A percentile compares a stretch with the other conserved stretches of the same genome.
phyloP scores from a whole-genome alignment of 2,888 invertebrate genomes.

The Mimumesa dahlbomi region DNA sequence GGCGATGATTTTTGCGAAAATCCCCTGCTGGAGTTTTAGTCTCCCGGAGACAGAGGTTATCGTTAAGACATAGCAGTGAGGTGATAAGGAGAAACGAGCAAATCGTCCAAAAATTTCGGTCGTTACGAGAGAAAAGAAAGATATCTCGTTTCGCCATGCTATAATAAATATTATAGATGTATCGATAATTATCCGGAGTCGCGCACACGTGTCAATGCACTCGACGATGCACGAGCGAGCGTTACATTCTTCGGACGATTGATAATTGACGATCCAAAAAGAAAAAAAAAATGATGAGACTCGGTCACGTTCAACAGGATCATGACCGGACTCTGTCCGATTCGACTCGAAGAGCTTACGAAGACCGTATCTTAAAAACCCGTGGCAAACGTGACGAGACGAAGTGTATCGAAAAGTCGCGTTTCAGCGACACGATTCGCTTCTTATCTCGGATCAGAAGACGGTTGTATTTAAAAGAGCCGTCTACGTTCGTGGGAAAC shows the following conservation, averaged over 20 bases:
- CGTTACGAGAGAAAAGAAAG: too few species aligned
- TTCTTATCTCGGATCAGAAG: conserved; percentile 18
- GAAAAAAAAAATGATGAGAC: background rate
- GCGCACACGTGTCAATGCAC: conserved; percentile 23
- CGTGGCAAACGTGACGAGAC: conserved; percentile 11
- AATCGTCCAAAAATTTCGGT: too few species aligned
- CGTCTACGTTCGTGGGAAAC: conserved; percentile 28
- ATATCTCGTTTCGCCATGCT: too few species aligned
- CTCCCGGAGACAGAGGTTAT: conserved; percentile 30
- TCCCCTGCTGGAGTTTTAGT: too few species aligned
- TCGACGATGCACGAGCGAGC: background rate
- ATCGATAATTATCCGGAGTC: background rate
- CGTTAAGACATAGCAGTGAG: conserved; percentile 14
- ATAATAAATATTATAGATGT: background rate
- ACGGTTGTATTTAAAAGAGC: conserved; percentile 22
- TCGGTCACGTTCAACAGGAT: conserved; percentile 1
- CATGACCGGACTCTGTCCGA: background rate
- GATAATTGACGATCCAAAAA: conserved; percentile 30
- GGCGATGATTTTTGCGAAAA: too few species aligned
- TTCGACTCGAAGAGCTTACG: background rate
- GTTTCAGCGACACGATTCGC: conserved; percentile 9
- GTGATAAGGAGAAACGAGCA: too few species aligned
- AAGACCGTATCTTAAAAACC: background rate
- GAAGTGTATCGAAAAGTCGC: conserved; percentile 14
- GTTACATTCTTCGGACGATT: conserved; percentile 17